Evolutionary conservation across 2,113 vertebrate species (phyloP).

Genomic region (Sturnira hondurensis): DNA sequence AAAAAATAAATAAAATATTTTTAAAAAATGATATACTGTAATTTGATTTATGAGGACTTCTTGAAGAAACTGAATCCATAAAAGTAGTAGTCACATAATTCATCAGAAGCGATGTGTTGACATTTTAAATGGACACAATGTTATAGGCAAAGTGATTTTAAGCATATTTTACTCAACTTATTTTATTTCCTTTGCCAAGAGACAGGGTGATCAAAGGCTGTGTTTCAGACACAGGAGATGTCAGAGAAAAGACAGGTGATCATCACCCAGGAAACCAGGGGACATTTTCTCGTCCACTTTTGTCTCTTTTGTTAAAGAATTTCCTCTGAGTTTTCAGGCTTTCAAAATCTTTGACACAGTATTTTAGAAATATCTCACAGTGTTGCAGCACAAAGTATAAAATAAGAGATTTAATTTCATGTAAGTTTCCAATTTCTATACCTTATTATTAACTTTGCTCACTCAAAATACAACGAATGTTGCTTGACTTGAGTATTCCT

Average conservation of each 20-base stretch:
- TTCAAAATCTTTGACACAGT: conserved; percentile 54
- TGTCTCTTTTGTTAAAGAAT: conserved; percentile 54
- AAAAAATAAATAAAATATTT: no score
- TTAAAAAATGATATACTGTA: neutral
- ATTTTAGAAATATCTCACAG: conserved; percentile 22
- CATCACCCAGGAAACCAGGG: neutral
- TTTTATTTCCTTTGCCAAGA: neutral
- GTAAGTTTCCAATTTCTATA: neutral
- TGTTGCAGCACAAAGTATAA: neutral
- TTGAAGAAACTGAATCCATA: neutral
- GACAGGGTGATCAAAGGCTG: neutral
- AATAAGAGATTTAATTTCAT: neutral
- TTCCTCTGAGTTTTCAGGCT: conserved; percentile 24
- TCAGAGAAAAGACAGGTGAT: conserved; percentile 43
- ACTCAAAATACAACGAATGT: neutral
- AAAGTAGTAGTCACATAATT: neutral
- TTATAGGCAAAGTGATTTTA: neutral
- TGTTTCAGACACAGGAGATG: neutral
- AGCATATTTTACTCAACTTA: neutral
- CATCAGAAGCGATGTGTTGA: neutral
- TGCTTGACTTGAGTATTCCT: neutral
- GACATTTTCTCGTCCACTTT: conserved; percentile 27
- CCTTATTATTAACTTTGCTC: neutral
- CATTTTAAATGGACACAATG: neutral
- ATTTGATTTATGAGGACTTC: neutral